Evolutionary conservation across 2,888 invertebrate genomes (phyloP), one percentile per base, ranked within the genome.

Genomic region (Lasioglossum morio): DNA sequence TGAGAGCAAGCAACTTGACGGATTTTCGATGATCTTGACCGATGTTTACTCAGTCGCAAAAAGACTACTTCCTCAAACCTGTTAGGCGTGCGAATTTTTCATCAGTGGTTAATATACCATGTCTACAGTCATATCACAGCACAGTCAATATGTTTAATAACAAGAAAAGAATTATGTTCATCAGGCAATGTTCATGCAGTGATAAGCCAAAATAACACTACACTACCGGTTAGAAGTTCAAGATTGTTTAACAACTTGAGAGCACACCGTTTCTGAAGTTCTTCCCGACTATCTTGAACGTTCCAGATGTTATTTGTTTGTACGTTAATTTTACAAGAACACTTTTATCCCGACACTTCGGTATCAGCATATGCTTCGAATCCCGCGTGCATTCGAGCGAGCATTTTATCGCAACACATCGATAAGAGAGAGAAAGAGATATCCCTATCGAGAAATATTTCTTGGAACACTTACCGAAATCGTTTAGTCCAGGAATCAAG

Each of bases 21-120:
- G 74, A 70, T 75, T 75, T 60, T 73, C 16, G 46, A 57, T 60
- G 23, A n/a, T 3, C 66, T 84, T 40, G 77, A 14, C 1, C 34
- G 23, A 37, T 19, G 43, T 63, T 40, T 69, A 4, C 4, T 43
- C 43, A 37, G 69, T 34, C 37, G 37, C 37, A 10, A 34, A 37
- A 10, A 10, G 1, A 10, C 37, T 37, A 23, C 37, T 69, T 48
- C 34, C 12, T 66, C 43, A 23, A n/a, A 27, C 40, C n/a, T 30
- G 4, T 53, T 37, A 77, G 30, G 34, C 30, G 53, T 8, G 43
- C 63, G 63, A 76, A 76, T 63, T 76, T 46, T 14, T 63, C 10
- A 75, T 60, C n/a, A 12, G 46, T 14, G 4, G 16, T 4, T 4
- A 46, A 46, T 46, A 46, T 4, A 14, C 46, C 46, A 16, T 16